phyloP scores from a whole-genome alignment of 2,113 vertebrate species.

The Zosterops pallidus region DNA sequence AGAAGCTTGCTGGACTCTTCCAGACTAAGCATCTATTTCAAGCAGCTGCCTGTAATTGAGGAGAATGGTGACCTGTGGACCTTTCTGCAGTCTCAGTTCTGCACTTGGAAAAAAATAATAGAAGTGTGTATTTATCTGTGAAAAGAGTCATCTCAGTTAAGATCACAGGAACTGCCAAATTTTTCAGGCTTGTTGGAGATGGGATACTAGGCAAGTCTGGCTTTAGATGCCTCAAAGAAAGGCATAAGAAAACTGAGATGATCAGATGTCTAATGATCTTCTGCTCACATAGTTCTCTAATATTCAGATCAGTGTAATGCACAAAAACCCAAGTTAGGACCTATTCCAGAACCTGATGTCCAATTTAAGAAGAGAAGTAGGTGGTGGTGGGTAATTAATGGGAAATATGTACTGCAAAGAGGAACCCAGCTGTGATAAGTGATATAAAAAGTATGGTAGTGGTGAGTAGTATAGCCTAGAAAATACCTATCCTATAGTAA shows the following conservation, averaged over 20 bases:
- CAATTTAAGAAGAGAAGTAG: neutral
- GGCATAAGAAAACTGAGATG: neutral
- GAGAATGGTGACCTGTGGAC: neutral
- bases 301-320: neutral
- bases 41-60: neutral
- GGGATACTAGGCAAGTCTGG: neutral
- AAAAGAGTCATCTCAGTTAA: conserved; percentile 12
- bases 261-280: neutral
- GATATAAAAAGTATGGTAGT: neutral
- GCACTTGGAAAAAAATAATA: neutral
- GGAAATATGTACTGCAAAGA: neutral
- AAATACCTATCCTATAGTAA: neutral
- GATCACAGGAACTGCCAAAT: neutral
- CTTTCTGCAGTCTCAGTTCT: neutral
- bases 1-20: neutral
- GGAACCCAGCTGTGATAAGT: conserved; percentile 10
- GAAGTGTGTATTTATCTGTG: neutral
- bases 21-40: neutral
- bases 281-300: neutral
- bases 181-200: neutral
- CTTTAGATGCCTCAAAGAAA: neutral
- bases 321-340: neutral
- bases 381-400: neutral
- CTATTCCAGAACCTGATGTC: neutral
- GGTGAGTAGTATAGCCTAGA: neutral